Conservation (phyloP, 2,113 vertebrate species). For the Ursus arctos region DNA sequence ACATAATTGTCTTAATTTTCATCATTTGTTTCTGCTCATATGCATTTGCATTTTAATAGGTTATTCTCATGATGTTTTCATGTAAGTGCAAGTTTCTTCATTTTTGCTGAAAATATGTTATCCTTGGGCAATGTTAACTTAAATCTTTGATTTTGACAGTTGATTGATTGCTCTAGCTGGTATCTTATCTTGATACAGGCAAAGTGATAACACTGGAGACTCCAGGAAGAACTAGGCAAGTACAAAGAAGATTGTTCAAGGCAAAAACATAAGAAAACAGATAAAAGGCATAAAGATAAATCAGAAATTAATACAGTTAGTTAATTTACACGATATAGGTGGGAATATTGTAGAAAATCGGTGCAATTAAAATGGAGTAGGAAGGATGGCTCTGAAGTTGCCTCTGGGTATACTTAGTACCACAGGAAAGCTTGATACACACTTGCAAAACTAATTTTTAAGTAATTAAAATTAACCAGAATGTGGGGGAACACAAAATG, state of each 20-base stretch:
- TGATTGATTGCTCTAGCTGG: background rate
- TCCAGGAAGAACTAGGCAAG: background rate
- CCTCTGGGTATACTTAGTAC: background rate
- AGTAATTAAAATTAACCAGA: background rate
- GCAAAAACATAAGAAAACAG: background rate
- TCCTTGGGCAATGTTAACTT: background rate
- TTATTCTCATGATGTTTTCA: background rate
- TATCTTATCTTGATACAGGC: background rate
- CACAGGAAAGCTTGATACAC: background rate
- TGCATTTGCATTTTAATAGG: background rate
- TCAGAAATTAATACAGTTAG: background rate
- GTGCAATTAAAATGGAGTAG: background rate
- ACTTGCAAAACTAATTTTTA: background rate
- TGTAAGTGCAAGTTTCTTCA: background rate
- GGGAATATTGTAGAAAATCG: background rate
- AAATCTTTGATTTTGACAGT: conserved; percentile 12
- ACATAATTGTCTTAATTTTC: background rate
- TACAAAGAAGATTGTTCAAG: background rate
- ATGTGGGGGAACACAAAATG: background rate
- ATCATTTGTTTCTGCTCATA: background rate
- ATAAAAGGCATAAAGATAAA: background rate
- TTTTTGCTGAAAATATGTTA: background rate
- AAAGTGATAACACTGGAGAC: background rate
- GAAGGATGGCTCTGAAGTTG: background rate
- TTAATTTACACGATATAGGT: background rate